These are phyloP conservation scores for Phengaris arion DNA, from an alignment of 2,888 invertebrate species.

Conservation along the genomic window DNA sequence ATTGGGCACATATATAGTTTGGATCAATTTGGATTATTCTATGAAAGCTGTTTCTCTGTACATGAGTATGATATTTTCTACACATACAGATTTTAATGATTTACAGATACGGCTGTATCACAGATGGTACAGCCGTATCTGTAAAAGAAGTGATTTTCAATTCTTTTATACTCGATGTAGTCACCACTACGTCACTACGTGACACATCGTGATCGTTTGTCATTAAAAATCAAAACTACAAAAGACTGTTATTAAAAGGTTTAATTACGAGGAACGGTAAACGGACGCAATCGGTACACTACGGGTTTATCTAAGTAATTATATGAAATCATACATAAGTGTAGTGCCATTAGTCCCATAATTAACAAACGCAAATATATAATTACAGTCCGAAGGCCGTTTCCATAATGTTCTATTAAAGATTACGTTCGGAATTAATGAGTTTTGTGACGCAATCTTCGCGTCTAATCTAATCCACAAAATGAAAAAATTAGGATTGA, in stretches of 20 bases:
- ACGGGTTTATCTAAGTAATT: conserved; percentile 71
- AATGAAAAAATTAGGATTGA: not conserved
- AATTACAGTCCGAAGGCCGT: conserved; percentile 36
- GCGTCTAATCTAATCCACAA: not conserved
- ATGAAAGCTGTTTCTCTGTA: no score
- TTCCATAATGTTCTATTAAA: conserved; percentile 30
- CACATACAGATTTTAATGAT: no score
- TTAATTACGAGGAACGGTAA: conserved; percentile 76
- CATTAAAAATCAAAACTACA: conserved; percentile 48
- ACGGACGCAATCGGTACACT: conserved; percentile 69
- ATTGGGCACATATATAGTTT: no score
- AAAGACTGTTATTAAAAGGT: conserved; percentile 71
- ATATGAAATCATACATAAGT: conserved; percentile 53
- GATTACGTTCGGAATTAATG: conserved; percentile 6
- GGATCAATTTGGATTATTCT: no score
- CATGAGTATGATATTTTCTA: no score
- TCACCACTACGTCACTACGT: not conserved
- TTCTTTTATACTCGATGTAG: no score
- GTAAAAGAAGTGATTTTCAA: no score
- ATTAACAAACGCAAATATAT: conserved; percentile 49
- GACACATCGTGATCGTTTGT: conserved; percentile 4
- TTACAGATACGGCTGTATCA: no score
- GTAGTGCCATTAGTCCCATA: conserved; percentile 51
- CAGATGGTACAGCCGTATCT: no score
- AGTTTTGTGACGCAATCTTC: conserved; percentile 15